Evolutionary conservation across 2,888 invertebrate genomes (phyloP).

Genomic region (Baronia brevicornis): DNA sequence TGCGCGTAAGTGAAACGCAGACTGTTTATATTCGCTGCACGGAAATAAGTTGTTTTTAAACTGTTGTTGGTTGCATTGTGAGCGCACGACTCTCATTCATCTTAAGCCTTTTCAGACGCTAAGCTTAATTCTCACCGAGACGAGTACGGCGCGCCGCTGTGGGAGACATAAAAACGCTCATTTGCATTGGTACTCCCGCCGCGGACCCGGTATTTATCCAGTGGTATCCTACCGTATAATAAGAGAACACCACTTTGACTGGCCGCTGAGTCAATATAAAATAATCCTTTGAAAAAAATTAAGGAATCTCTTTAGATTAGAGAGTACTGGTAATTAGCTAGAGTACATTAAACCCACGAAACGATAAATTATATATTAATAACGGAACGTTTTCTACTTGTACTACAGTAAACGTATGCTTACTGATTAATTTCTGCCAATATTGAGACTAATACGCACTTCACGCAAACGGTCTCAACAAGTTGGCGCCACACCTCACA

Average conservation of each 20-base stretch:
- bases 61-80: slow-evolving; percentile 63
- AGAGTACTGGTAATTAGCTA: slow-evolving; percentile 46
- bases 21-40: slow-evolving; percentile 53
- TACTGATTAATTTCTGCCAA: too few relatives aligned
- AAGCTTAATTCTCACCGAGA: slow-evolving; percentile 59
- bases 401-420: slow-evolving; percentile 7
- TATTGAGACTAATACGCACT: too few relatives aligned
- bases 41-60: slow-evolving; percentile 63
- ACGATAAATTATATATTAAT: slow-evolving; percentile 12
- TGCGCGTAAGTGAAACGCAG: slow-evolving; percentile 45
- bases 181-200: slow-evolving; percentile 58
- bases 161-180: slow-evolving; percentile 60
- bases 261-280: slow-evolving; percentile 38
- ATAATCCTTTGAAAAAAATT: slow-evolving; percentile 44
- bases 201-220: slow-evolving; percentile 55
- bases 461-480: too few relatives aligned
- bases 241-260: slow-evolving; percentile 54
- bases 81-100: slow-evolving; percentile 56
- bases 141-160: slow-evolving; percentile 34
- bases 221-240: slow-evolving; percentile 58
- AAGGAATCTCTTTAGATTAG: slow-evolving; percentile 34
- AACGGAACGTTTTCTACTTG: slow-evolving; percentile 1
- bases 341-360: slow-evolving; percentile 17
- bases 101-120: slow-evolving; percentile 65
- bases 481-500: too few relatives aligned